Conservation (phyloP, 1,140 invertebrate species). For the Pomacea maculata region DNA sequence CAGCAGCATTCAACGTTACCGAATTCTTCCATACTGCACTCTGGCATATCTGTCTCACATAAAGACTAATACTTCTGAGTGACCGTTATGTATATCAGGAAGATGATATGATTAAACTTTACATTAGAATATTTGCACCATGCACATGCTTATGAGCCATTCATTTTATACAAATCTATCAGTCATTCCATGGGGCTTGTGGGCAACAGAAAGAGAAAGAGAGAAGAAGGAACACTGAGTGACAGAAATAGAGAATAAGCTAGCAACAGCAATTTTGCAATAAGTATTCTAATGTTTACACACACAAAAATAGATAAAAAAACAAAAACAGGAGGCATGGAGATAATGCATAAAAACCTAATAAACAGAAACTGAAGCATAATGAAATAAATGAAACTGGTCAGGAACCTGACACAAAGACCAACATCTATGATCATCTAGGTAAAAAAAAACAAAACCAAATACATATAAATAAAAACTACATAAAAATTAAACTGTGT, state of each 20-base stretch:
- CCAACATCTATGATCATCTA: neutral
- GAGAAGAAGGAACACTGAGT: neutral
- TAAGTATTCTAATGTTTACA: constrained; percentile 6
- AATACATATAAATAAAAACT: neutral
- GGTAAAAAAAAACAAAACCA: neutral
- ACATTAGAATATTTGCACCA: too few species aligned
- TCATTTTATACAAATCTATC: too few species aligned
- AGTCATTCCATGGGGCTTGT: too few species aligned
- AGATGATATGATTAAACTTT: too few species aligned
- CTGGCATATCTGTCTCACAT: too few species aligned
- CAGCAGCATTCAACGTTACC: too few species aligned
- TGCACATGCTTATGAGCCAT: too few species aligned
- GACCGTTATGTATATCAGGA: too few species aligned
- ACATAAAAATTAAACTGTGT: too few species aligned
- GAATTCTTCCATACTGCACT: too few species aligned
- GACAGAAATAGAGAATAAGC: neutral
- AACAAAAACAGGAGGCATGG: neutral
- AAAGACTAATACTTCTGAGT: too few species aligned
- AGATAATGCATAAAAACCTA: neutral
- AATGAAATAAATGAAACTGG: neutral
- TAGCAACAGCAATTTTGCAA: neutral
- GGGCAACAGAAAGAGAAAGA: neutral
- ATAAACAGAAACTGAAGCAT: neutral
- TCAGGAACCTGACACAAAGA: neutral
- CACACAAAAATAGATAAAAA: neutral